Conservation (phyloP, 2,888 invertebrate genomes). For the Caenorhabditis angaria region DNA sequence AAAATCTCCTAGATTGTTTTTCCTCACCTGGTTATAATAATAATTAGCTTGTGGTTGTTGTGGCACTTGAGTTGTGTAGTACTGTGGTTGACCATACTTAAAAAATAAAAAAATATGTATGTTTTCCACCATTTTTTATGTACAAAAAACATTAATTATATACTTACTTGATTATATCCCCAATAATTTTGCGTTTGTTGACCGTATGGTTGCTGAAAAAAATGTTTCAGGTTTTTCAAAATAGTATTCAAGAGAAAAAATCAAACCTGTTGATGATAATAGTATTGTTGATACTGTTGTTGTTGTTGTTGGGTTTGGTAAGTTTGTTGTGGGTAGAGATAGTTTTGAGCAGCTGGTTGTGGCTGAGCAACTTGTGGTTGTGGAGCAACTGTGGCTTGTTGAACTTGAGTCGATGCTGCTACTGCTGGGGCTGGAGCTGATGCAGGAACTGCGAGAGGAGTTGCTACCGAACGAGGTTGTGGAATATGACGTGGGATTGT, state of each 20-base stretch:
- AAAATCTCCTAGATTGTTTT: too few species aligned
- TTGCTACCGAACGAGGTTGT: slow-evolving; percentile 17
- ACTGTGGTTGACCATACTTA: not conserved
- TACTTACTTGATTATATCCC: too few species aligned
- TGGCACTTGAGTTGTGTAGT: not conserved
- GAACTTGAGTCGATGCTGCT: too few species aligned
- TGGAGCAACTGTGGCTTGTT: not conserved
- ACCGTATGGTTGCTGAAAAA: slow-evolving; percentile 21
- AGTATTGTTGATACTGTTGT: slow-evolving; percentile 11
- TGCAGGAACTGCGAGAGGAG: slow-evolving; percentile 2
- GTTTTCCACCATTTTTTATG: not conserved
- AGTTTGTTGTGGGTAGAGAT: slow-evolving; percentile 6
- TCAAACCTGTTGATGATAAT: slow-evolving; percentile 14
- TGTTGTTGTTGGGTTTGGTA: slow-evolving; percentile 15
- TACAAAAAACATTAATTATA: not conserved
- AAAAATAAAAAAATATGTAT: not conserved
- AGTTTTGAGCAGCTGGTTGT: not conserved
- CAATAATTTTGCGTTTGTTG: slow-evolving; percentile 34
- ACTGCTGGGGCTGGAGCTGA: slow-evolving; percentile 1
- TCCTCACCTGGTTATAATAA: not conserved
- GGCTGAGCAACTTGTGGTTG: slow-evolving; percentile 6
- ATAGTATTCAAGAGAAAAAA: too few species aligned
- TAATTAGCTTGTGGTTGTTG: not conserved
- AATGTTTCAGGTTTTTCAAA: not conserved
- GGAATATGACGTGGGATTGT: slow-evolving; percentile 16